These are phyloP conservation scores for Ondatra zibethicus DNA, from an alignment of 2,113 vertebrate genomes.

Conservation along the genomic window DNA sequence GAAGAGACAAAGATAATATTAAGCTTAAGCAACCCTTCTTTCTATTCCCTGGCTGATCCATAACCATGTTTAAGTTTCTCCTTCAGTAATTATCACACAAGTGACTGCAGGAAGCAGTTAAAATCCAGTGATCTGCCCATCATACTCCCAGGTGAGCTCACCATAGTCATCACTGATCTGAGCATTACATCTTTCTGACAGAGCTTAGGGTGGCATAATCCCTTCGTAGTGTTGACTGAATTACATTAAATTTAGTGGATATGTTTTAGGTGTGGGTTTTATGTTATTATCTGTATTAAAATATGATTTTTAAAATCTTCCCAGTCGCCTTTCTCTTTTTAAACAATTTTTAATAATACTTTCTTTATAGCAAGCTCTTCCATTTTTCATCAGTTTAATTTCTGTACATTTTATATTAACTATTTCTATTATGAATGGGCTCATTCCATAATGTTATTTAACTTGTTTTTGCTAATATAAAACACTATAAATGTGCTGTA, in stretches of 20 bases:
- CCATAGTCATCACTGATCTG: neutral
- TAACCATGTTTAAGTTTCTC: constrained; percentile 26
- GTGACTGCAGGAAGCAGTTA: neutral
- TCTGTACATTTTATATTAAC: constrained; percentile 5
- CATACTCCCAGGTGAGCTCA: neutral
- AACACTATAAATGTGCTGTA: constrained; percentile 14
- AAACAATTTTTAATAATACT: constrained; percentile 29
- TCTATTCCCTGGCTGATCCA: neutral
- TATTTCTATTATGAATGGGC: neutral
- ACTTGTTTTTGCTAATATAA: constrained; percentile 13
- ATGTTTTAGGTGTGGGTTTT: constrained; percentile 19
- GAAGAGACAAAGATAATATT: neutral
- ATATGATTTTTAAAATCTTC: constrained; percentile 10
- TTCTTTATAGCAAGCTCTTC: neutral
- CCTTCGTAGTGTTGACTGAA: constrained; percentile 28
- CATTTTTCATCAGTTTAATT: constrained; percentile 40
- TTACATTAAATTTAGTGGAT: neutral
- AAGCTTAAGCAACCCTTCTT: constrained; percentile 3
- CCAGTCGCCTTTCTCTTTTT: neutral
- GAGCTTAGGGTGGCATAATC: constrained; percentile 20
- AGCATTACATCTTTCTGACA: constrained; percentile 53
- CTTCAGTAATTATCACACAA: constrained; percentile 29
- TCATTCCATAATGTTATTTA: neutral
- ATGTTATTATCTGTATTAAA: neutral
- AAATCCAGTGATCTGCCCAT: neutral